Evolutionary conservation across 2,888 invertebrate genomes (phyloP), one percentile per base, ranked within the genome.

Genomic region (Drosophila macrothrix): DNA sequence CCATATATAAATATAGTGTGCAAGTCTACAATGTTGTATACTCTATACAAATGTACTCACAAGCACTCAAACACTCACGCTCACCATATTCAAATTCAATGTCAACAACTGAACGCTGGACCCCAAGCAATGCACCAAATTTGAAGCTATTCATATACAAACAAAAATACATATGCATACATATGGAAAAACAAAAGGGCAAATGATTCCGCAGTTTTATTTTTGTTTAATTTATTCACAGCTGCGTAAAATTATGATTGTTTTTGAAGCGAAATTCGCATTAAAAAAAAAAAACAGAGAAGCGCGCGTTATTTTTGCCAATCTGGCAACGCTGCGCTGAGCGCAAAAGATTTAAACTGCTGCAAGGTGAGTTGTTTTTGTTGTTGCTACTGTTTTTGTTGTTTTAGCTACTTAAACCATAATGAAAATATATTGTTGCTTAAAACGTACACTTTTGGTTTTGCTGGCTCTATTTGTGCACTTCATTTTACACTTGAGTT

Each of bases 401-500:
- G 19, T 76, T 59, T 58, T 56, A 61, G 60, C 65, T 80, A 68
- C 63, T 63, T 61, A 53, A 67, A 41, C 53, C 59, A 68, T 67
- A 67, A 67, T 66, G 58, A 71, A 71, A 68, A 80, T 63, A 54
- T 70, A 63, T 80, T 73, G 52, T 80, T 73, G 50, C 60, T 58
- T 37, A 60, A 67, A 56, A 68, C 68, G 63, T 61, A 61, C 56
- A 69, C 67, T 67, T 71, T 50, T 54, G 50, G 46, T 25, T 73
- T 62, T 43, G 52, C 29, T 58, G 33, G 29, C n/a, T 43, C 46
- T 60, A 55, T 67, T 63, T 72, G 55, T 74, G 66, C 55, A 69
- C 67, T 75, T 78, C 49, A 76, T 56, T 63, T 71, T 65, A 73
- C 73, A 76, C 70, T 80, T 70, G 63, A 80, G 56, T 71, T 74